Conservation (phyloP, 2,797 vertebrate genomes). For the Cercopithecus petaurista region DNA sequence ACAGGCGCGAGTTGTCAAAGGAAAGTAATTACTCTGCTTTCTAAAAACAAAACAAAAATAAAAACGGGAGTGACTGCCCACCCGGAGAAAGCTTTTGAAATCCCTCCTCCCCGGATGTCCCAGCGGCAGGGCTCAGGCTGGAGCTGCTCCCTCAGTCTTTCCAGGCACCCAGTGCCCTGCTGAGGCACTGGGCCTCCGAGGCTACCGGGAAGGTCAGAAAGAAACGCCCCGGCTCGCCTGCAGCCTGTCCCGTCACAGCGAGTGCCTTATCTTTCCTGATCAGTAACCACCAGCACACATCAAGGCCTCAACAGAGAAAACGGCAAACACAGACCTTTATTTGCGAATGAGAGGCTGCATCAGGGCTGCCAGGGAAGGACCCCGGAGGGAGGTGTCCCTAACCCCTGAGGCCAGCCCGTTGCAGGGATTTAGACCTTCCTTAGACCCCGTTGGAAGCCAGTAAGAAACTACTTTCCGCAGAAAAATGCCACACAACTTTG, state of each 20-base stretch:
- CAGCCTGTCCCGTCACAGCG: not conserved
- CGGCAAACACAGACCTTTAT: conserved; percentile 59
- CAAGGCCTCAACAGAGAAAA: conserved; percentile 28
- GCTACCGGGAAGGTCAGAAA: not conserved
- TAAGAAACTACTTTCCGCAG: not conserved
- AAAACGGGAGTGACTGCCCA: too few species aligned
- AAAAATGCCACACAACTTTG: not conserved
- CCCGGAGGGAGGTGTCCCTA: not conserved
- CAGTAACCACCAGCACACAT: not conserved
- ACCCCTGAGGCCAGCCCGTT: not conserved
- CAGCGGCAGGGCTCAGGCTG: not conserved
- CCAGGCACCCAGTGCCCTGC: not conserved
- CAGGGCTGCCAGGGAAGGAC: not conserved
- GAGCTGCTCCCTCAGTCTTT: not conserved
- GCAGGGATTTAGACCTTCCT: not conserved
- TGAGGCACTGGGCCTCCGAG: not conserved
- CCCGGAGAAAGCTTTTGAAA: not conserved
- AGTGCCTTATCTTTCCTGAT: not conserved
- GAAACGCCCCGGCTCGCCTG: not conserved
- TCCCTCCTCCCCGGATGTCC: not conserved
- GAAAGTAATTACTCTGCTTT: not conserved
- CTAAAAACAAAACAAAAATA: not conserved
- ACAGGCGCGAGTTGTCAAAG: not conserved
- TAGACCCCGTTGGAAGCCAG: not conserved
- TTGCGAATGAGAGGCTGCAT: conserved; percentile 54